Conservation (phyloP, 2,113 vertebrate species). For the Plectropomus leopardus region DNA sequence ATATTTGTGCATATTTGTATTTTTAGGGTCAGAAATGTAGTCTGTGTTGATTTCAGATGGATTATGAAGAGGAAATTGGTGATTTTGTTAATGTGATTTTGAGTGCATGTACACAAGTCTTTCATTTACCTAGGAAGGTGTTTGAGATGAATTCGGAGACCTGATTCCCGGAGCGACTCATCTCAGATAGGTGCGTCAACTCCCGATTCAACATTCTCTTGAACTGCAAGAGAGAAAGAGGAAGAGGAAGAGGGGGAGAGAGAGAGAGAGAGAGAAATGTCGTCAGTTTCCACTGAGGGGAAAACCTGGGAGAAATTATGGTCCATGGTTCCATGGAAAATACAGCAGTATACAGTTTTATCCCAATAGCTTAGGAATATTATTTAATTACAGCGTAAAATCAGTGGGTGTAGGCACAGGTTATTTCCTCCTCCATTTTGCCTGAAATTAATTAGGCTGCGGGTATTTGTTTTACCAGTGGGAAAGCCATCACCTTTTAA, state of each 20-base stretch:
- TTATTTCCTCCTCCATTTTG: constrained; percentile 40
- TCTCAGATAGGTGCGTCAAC: constrained; percentile 95
- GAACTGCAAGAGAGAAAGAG: constrained; percentile 85
- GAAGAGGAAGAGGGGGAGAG: neutral
- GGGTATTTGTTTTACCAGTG: constrained; percentile 43
- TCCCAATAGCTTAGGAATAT: constrained; percentile 31
- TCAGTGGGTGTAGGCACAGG: constrained; percentile 16
- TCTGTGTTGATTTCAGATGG: neutral
- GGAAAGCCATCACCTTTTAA: constrained; percentile 25
- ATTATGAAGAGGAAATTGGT: neutral
- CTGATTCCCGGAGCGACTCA: constrained; percentile 96
- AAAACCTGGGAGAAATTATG: constrained; percentile 65
- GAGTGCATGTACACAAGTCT: constrained; percentile 18
- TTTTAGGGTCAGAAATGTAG: neutral
- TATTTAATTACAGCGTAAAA: constrained; percentile 39
- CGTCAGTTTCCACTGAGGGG: constrained; percentile 68
- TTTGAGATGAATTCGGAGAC: constrained; percentile 97
- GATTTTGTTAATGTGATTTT: constrained; percentile 8
- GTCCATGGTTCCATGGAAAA: constrained; percentile 55
- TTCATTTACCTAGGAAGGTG: constrained; percentile 91
- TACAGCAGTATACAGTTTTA: constrained; percentile 31
- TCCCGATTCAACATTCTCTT: constrained; percentile 98
- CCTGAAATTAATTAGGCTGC: constrained; percentile 49
- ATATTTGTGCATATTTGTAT: neutral
- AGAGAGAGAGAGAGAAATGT: constrained; percentile 38